Evolutionary conservation across 1,140 invertebrate genomes (phyloP), one percentile per base, ranked within the genome.

Genomic region (Mesaphorura yosii): DNA sequence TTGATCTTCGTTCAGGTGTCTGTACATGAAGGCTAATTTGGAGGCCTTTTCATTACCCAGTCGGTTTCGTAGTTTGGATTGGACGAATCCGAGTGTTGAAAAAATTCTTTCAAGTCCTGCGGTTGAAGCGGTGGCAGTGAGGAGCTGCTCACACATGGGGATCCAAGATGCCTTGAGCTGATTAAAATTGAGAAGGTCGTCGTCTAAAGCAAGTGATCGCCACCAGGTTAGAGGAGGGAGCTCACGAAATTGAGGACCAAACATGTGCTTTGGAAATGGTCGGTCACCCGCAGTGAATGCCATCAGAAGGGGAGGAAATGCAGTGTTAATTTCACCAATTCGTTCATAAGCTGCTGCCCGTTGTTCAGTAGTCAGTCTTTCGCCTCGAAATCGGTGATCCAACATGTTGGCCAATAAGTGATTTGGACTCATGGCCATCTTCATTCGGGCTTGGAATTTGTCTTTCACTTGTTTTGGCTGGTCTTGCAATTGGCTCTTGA

Each of bases 11-110:
- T 42, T 42, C 10, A 62, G 40, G 20, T 20, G 25, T 42, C 57
- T 59, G 22, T 48, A 62, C 23, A 59, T 53, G n/a, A 39, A 42
- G 20, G 53, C 50, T 27, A 62, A 48, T 53, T 62, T 62, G n/a
- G 44, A 28, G 37, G 57, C 53, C 44, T 62, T 62, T 41, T 55
- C 42, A 45, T 49, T 26, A n/a, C 50, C 50, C 29, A 62, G 44
- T 25, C 49, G 44, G 42, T 62, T 62, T 28, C 53, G 44, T 17
- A 62, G 17, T 52, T 59, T 59, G 28, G 53, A 57, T 25, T 60
- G 57, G 19, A 59, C 50, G 37, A 59, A 53, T 22, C 53, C 53
- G 53, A 52, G 57, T 12, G 59, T 42, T n/a, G 57, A 62, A 23
- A 57, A 62, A n/a, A 61, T 41, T 15, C 49, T 25, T 42, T 62